Conservation (phyloP, 2,113 vertebrate genomes). For the Oreochromis aureus region DNA sequence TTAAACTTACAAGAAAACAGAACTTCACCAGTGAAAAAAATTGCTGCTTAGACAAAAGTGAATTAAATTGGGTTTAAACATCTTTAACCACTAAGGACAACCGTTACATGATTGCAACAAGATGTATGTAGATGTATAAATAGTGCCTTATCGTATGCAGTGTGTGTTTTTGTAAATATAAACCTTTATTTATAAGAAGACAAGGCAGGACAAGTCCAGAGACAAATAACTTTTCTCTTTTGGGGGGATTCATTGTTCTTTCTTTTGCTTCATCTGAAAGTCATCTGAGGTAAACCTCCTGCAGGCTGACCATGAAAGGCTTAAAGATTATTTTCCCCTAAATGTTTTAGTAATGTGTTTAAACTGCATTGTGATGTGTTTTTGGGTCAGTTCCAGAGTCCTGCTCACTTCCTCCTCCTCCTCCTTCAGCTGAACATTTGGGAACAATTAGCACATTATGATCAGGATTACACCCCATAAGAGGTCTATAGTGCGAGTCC, state of each 20-base stretch:
- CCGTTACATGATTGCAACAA: not conserved
- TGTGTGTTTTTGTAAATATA: not conserved
- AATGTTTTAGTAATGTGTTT: not conserved
- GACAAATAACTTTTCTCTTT: not conserved
- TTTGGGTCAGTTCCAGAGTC: not conserved
- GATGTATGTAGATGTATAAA: not conserved
- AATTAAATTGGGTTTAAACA: not conserved
- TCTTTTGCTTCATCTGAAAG: not conserved
- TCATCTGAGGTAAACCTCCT: not conserved
- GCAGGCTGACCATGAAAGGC: not conserved
- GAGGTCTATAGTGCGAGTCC: not conserved
- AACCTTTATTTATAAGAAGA: not conserved
- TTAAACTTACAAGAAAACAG: not conserved
- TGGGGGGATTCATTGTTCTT: not conserved
- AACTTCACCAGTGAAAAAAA: not conserved
- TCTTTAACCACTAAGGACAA: not conserved
- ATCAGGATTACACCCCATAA: not conserved
- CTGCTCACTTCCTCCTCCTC: not conserved
- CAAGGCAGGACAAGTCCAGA: not conserved
- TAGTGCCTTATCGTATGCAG: not conserved
- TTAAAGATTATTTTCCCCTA: not conserved
- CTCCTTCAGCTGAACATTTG: not conserved
- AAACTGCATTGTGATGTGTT: not conserved
- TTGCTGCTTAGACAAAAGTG: not conserved
- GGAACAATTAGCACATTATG: conserved; percentile 8